These are phyloP conservation scores for Callipepla californica DNA, from an alignment of 2,113 vertebrate species.

Conservation along the genomic window DNA sequence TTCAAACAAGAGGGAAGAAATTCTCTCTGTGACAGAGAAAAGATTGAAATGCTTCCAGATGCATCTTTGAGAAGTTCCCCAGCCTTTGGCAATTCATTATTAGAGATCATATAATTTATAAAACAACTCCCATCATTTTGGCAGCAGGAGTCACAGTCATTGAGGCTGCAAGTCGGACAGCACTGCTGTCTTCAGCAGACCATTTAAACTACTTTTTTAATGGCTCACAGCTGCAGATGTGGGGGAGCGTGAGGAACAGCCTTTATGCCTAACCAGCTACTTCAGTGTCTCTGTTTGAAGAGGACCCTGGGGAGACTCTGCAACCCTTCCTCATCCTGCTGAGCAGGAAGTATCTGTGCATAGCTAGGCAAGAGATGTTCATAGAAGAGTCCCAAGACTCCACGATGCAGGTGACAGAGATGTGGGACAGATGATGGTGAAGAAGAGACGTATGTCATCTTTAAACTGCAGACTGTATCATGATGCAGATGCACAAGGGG, in stretches of 20 bases:
- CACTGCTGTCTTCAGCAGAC: background rate
- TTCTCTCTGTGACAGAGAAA: background rate
- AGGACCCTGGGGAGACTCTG: accelerated
- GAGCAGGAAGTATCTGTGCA: background rate
- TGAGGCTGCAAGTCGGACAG: accelerated
- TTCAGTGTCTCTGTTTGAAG: background rate
- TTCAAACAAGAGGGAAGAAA: background rate
- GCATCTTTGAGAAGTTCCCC: background rate
- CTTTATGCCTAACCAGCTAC: background rate
- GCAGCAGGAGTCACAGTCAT: background rate
- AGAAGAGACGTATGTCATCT: background rate
- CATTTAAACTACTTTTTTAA: background rate
- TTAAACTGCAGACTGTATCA: background rate
- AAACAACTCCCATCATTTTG: background rate
- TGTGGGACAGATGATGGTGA: accelerated
- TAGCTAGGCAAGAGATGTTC: accelerated
- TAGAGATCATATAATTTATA: background rate
- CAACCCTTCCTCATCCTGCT: no score
- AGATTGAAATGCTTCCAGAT: background rate
- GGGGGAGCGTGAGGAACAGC: background rate
- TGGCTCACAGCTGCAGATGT: background rate
- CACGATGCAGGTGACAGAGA: accelerated
- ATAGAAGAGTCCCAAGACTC: accelerated
- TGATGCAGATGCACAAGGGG: background rate
- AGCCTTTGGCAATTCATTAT: background rate